Evolutionary conservation across 2,888 invertebrate species (phyloP).

Genomic region (Drosophila multiciliata): DNA sequence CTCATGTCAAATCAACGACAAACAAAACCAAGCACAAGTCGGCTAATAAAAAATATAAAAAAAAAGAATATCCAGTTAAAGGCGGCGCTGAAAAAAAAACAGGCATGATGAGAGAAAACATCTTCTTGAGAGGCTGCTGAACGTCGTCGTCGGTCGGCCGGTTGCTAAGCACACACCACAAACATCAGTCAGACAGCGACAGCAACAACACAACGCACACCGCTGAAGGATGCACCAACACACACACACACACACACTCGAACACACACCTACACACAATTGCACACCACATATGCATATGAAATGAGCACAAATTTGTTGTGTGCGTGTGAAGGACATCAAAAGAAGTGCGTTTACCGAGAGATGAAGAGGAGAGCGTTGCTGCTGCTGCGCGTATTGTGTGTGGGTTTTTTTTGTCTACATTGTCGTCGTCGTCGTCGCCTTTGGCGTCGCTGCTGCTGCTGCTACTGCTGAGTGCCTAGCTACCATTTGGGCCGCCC

Average conservation of each 20-base stretch:
- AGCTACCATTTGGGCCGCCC: constrained; percentile 65
- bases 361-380: constrained; percentile 8
- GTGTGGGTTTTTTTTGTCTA: constrained; percentile 21
- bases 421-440: constrained; percentile 28
- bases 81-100: constrained; percentile 64
- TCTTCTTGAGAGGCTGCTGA: constrained; percentile 51
- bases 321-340: constrained; percentile 11
- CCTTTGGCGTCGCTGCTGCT: constrained; percentile 43
- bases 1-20: constrained; percentile 7
- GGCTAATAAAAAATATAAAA: constrained; percentile 12
- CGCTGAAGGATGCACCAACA: constrained; percentile 46
- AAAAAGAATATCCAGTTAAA: constrained; percentile 57
- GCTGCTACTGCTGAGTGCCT: constrained; percentile 72
- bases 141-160: constrained; percentile 61
- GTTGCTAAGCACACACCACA: constrained; percentile 62
- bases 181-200: constrained; percentile 61
- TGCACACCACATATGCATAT: constrained; percentile 17
- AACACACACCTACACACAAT: constrained; percentile 14
- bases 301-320: constrained; percentile 35
- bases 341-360: not conserved
- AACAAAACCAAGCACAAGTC: constrained; percentile 37
- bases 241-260: constrained; percentile 29
- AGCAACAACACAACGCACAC: constrained; percentile 36
- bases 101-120: constrained; percentile 36
- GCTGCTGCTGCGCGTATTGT: constrained; percentile 19